Conservation (phyloP, 2,113 vertebrate genomes). For the Pimephales promelas region DNA sequence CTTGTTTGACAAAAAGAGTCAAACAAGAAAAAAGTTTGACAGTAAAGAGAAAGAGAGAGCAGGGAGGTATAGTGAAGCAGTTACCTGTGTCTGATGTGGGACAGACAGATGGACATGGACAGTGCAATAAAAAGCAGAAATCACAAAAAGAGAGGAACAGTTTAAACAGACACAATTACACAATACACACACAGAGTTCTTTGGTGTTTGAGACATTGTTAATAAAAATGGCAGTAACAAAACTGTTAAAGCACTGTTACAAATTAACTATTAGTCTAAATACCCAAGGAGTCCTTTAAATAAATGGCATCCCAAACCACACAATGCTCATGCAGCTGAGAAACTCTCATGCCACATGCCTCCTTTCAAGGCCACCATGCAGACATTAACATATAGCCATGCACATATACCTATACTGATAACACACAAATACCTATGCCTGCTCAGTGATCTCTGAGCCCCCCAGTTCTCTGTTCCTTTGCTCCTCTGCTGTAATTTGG, state of each 20-base stretch:
- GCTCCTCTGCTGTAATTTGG: conserved; percentile 88
- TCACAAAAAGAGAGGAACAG: conserved; percentile 65
- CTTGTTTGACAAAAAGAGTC: too few species aligned
- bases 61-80: conserved; percentile 33
- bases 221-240: not conserved
- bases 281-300: not conserved
- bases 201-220: not conserved
- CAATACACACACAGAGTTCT: conserved; percentile 6
- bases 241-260: not conserved
- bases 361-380: conserved; percentile 21
- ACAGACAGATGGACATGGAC: conserved; percentile 63
- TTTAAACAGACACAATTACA: conserved; percentile 63
- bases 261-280: not conserved
- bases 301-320: conserved; percentile 8
- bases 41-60: conserved; percentile 51
- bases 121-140: conserved; percentile 64
- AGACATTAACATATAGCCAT: conserved; percentile 32
- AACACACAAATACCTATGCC: conserved; percentile 77
- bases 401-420: not conserved
- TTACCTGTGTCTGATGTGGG: conserved; percentile 74
- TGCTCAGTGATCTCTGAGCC: conserved; percentile 75
- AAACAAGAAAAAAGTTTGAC: conserved; percentile 48
- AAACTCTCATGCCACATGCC: conserved; percentile 8
- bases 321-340: conserved; percentile 2
- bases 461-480: conserved; percentile 75